A percentile compares a stretch with the other conserved stretches of the same genome.
These are phyloP conservation scores for Synergus japonicus DNA, from an alignment of 2,888 invertebrate genomes.

Conservation along the genomic window DNA sequence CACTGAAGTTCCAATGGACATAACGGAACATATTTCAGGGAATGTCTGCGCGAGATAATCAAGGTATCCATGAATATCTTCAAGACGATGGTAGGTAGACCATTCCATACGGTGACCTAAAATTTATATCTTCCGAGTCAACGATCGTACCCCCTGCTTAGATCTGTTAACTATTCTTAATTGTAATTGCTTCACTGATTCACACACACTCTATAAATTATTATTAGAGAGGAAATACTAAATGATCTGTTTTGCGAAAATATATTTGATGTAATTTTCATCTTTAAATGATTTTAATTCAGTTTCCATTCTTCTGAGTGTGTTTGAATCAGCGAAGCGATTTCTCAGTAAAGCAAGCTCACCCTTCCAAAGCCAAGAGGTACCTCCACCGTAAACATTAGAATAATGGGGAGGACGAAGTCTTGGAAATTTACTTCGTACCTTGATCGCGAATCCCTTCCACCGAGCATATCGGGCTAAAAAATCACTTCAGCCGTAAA, in stretches of 20 bases:
- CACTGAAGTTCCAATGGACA: constrained; percentile 86
- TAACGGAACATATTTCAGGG: constrained; percentile 85
- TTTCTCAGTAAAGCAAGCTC: constrained; percentile 63
- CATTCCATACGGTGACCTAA: constrained; percentile 84
- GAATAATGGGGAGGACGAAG: constrained; percentile 68
- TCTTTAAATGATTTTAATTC: no score
- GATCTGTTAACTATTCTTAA: constrained; percentile 13
- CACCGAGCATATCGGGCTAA: constrained; percentile 75
- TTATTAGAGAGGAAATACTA: neutral
- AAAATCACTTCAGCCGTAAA: constrained; percentile 64
- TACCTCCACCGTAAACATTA: constrained; percentile 69
- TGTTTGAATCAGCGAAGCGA: constrained; percentile 64
- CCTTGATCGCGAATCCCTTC: constrained; percentile 63
- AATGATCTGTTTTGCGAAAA: no score
- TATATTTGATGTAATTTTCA: no score
- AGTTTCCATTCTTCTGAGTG: neutral
- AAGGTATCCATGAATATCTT: constrained; percentile 85
- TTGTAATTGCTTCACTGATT: constrained; percentile 60
- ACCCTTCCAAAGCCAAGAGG: constrained; percentile 70
- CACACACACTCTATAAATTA: constrained; percentile 45
- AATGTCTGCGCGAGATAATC: constrained; percentile 85
- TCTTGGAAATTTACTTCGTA: constrained; percentile 63
- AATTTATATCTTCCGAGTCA: constrained; percentile 35
- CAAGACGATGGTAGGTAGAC: constrained; percentile 86
- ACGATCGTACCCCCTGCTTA: constrained; percentile 38